A percentile compares a stretch with the other conserved stretches of the same genome.
Evolutionary conservation across 2,888 invertebrate genomes (phyloP).

Genomic region (Drosophila leonis): DNA sequence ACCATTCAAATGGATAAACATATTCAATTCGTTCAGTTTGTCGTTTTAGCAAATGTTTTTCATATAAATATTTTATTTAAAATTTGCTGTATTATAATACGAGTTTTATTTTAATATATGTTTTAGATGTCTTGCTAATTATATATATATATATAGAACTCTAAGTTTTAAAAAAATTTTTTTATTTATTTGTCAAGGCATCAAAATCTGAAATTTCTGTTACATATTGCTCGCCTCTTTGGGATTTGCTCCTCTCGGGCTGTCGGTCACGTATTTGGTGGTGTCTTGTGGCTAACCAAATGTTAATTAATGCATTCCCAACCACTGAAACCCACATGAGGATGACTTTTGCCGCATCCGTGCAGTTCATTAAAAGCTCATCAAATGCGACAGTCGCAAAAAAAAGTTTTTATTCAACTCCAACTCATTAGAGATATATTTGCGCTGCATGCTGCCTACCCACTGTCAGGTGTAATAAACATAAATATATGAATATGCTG

Average conservation of each 20-base stretch:
- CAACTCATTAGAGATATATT: conserved; percentile 58
- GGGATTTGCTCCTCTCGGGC: background rate
- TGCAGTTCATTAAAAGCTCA: conserved; percentile 72
- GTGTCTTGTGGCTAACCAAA: conserved; percentile 45
- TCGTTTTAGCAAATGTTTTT: background rate
- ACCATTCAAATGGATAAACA: background rate
- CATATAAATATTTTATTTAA: background rate
- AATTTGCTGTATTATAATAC: no score
- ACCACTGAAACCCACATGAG: conserved; percentile 25
- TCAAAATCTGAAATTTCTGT: background rate
- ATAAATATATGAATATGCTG: conserved; percentile 32
- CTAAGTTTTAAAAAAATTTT: background rate
- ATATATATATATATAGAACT: background rate
- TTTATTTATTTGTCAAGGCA: background rate
- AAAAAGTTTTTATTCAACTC: conserved; percentile 31
- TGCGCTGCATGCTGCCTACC: background rate
- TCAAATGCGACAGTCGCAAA: conserved; percentile 51
- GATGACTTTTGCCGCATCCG: conserved; percentile 31
- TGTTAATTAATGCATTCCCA: conserved; percentile 64
- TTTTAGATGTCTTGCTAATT: no score
- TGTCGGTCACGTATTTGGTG: conserved; percentile 39
- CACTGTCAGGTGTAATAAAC: conserved; percentile 13
- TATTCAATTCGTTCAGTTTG: background rate
- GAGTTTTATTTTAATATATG: no score
- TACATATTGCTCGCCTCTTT: background rate